Base-by-base conservation (phyloP, 2,888 invertebrate genomes). In the Rambutsinella grinnellia region DNA sequence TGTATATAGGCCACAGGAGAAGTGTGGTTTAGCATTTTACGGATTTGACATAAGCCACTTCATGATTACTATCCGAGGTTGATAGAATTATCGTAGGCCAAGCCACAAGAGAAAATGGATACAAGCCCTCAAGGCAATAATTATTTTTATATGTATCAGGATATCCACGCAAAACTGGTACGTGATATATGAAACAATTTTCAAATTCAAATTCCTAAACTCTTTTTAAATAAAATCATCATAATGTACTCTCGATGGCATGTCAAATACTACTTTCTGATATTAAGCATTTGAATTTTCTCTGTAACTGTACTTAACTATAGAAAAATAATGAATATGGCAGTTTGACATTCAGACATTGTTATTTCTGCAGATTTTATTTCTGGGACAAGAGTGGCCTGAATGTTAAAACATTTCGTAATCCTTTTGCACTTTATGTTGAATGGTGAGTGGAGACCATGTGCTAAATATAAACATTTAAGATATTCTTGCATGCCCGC, bases 261-360 rank as follows among this genome's bases (percentile, higher is more conserved):
- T 53, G 61, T n/a, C n/a, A n/a, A n/a, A n/a, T n/a, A n/a, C n/a
- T n/a, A n/a, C n/a, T n/a, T n/a, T n/a, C n/a, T n/a, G n/a, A n/a
- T n/a, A n/a, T n/a, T n/a, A n/a, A n/a, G n/a, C n/a, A n/a, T n/a
- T n/a, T n/a, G n/a, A n/a, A n/a, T n/a, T n/a, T n/a, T n/a, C n/a
- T n/a, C 61, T 54, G 60, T 69, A 69, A 69, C 60, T 61, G 69
- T 69, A 68, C 68, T 53, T 68, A 60, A 23, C n/a, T n/a, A n/a
- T n/a, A 19, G 8, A n/a, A 26, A 24, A 51, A 46, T 51, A 68
- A 60, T 60, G 53, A 24, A 36, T 68, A 24, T 61, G 69, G 61
- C 69, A 69, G 36, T 44, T 53, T 69, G 69, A 61, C 69, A 69
- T 54, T 68, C 36, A 61, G 61, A 69, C 69, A 61, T 53, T 61